Conservation (phyloP, 2,888 invertebrate species). For the Heteromyza rotundicornis region DNA sequence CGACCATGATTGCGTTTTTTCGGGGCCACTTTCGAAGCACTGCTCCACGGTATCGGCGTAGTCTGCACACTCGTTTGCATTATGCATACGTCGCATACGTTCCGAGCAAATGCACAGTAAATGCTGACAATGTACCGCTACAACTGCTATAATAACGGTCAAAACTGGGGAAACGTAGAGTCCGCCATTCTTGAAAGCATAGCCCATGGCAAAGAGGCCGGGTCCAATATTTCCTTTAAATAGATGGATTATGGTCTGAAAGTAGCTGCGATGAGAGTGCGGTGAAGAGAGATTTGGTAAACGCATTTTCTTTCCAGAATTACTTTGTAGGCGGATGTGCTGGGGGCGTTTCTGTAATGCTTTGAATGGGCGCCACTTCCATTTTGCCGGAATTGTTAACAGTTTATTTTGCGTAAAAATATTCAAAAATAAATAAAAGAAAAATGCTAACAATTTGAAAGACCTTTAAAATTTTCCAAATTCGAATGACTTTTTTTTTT, state of each 20-base stretch:
- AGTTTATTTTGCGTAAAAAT: too few species aligned
- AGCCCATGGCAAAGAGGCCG: slow-evolving; percentile 94
- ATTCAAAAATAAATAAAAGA: too few species aligned
- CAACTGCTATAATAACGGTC: slow-evolving; percentile 79
- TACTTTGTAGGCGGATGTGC: too few species aligned
- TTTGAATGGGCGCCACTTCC: too few species aligned
- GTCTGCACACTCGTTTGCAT: slow-evolving; percentile 68
- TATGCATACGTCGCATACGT: slow-evolving; percentile 69
- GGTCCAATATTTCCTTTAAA: slow-evolving; percentile 96
- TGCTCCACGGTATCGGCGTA: slow-evolving; percentile 84
- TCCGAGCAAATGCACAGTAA: slow-evolving; percentile 79
- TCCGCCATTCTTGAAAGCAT: slow-evolving; percentile 92
- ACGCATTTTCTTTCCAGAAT: too few species aligned
- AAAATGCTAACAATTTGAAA: too few species aligned
- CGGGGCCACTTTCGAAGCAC: slow-evolving; percentile 80
- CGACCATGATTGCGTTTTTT: slow-evolving; percentile 68
- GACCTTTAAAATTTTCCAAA: too few species aligned
- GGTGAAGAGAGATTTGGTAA: too few species aligned
- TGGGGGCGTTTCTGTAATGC: too few species aligned
- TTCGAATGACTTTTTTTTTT: too few species aligned
- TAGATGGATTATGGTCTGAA: slow-evolving; percentile 88
- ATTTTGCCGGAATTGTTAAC: too few species aligned
- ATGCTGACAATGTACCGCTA: slow-evolving; percentile 93
- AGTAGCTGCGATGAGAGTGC: too few species aligned
- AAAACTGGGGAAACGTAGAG: slow-evolving; percentile 80